A percentile compares a stretch with the other conserved stretches of the same genome.
Evolutionary conservation across 1,140 invertebrate species (phyloP).

Genomic region (Steinernema khuongi): DNA sequence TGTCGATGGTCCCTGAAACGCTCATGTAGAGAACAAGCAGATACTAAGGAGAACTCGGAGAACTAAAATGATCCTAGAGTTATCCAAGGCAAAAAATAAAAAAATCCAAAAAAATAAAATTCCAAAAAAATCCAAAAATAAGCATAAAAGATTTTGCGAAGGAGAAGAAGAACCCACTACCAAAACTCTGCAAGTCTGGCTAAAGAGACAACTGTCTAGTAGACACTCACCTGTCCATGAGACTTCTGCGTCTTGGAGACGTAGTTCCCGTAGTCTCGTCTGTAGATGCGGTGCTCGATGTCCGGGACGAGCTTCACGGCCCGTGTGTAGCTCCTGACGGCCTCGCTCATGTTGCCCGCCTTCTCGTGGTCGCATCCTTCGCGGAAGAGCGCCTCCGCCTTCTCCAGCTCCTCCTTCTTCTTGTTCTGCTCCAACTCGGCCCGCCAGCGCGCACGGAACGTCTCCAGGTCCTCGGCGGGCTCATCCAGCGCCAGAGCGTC

Average conservation of each 20-base stretch:
- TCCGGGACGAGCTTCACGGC: slow-evolving; percentile 30
- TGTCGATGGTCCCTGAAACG: neutral
- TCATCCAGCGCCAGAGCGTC: neutral
- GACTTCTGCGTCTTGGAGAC: neutral
- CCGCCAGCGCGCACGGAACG: slow-evolving; percentile 23
- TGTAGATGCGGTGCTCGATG: slow-evolving; percentile 24
- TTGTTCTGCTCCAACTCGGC: slow-evolving; percentile 17
- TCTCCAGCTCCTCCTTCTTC: slow-evolving; percentile 20
- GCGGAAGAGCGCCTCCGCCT: slow-evolving; percentile 22
- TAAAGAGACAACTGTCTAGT: too few species aligned
- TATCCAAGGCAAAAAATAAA: neutral
- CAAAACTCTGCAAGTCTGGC: too few species aligned
- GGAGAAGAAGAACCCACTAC: too few species aligned
- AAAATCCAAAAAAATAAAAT: neutral
- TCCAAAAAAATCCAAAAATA: too few species aligned
- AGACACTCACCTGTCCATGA: neutral
- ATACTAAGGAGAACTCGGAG: too few species aligned
- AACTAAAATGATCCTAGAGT: neutral
- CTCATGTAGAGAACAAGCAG: too few species aligned
- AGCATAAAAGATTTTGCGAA: too few species aligned
- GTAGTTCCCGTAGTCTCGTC: neutral
- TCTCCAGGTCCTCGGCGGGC: neutral
- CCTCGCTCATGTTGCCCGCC: slow-evolving; percentile 24
- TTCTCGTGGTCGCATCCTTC: slow-evolving; percentile 25
- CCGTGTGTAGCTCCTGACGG: slow-evolving; percentile 21